These are phyloP conservation scores for Aurelia coerulea DNA, from an alignment of 30 jellyfish, hydroid and myxozoan species.

Conservation along the genomic window DNA sequence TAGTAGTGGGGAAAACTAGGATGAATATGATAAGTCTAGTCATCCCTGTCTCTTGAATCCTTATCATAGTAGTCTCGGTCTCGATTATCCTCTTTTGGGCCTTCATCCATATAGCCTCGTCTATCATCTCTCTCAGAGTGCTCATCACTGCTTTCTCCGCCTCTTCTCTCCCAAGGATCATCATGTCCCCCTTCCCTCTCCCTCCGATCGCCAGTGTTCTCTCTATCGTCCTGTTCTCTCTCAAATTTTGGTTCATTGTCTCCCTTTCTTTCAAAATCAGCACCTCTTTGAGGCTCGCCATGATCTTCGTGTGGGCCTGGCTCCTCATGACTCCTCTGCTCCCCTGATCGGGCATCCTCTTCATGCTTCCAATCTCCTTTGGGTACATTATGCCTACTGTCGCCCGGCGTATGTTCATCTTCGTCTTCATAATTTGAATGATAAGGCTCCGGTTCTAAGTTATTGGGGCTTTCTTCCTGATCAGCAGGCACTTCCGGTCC, in stretches of 20 bases:
- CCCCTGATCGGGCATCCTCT: constrained; percentile 8
- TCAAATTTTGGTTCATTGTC: constrained; percentile 18
- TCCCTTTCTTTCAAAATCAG: constrained; percentile 16
- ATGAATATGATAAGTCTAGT: background rate
- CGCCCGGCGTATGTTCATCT: constrained; percentile 57
- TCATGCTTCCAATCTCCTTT: constrained; percentile 59
- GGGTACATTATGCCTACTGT: constrained; percentile 67
- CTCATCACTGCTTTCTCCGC: constrained; percentile 3
- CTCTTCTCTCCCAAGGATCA: constrained; percentile 34
- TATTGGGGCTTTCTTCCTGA: constrained; percentile 64
- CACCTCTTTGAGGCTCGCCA: constrained; percentile 32
- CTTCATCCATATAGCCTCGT: constrained; percentile 2
- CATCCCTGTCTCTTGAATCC: background rate
- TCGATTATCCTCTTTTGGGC: constrained; percentile 15
- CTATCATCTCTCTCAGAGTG: constrained; percentile 13
- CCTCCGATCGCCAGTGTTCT: constrained; percentile 1
- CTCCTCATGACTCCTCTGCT: constrained; percentile 38
- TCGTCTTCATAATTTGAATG: constrained; percentile 23
- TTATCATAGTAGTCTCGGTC: background rate
- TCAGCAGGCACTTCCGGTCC: constrained; percentile 73
- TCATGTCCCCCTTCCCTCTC: constrained; percentile 34
- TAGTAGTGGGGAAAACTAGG: too few relatives aligned
- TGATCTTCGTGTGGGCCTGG: constrained; percentile 34
- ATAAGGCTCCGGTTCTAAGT: constrained; percentile 46
- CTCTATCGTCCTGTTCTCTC: constrained; percentile 28